Evolutionary conservation across 1,140 invertebrate genomes (phyloP).

Genomic region (Dreissena polymorpha): DNA sequence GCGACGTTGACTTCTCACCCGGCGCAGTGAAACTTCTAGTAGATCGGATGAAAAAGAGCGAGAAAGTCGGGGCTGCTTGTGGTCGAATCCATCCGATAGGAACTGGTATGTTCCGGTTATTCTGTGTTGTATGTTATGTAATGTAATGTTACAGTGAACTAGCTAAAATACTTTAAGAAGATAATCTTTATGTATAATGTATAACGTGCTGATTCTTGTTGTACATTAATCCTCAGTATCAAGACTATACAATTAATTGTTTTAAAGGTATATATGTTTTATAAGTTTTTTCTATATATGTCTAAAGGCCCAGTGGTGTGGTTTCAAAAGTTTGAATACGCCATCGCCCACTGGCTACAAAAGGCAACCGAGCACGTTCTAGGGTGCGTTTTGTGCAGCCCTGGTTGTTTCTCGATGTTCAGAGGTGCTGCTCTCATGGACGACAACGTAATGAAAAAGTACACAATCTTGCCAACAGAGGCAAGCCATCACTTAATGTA

Average conservation of each 20-base stretch:
- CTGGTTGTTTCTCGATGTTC: constrained; percentile 98
- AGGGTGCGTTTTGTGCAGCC: constrained; percentile 85
- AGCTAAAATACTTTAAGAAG: neutral
- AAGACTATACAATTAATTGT: neutral
- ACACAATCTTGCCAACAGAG: constrained; percentile 85
- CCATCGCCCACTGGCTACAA: constrained; percentile 86
- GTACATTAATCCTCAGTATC: neutral
- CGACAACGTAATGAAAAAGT: constrained; percentile 98
- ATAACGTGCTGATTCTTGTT: no score
- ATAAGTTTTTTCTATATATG: neutral
- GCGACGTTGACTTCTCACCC: constrained; percentile 82
- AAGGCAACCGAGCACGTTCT: constrained; percentile 85
- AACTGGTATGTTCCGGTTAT: constrained; percentile 46
- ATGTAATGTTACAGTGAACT: neutral
- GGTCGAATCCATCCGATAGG: constrained; percentile 81
- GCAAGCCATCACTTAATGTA: constrained; percentile 84
- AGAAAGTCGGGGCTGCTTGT: constrained; percentile 81
- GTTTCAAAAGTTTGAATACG: constrained; percentile 86
- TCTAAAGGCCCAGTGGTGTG: constrained; percentile 90
- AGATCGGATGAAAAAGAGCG: constrained; percentile 82
- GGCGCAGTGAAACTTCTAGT: constrained; percentile 80
- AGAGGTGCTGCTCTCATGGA: constrained; percentile 96
- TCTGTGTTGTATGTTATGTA: no score
- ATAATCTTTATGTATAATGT: neutral
- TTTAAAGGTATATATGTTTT: no score